Conservation (phyloP, 2,888 invertebrate species). For the Rhaphigaster nebulosa region DNA sequence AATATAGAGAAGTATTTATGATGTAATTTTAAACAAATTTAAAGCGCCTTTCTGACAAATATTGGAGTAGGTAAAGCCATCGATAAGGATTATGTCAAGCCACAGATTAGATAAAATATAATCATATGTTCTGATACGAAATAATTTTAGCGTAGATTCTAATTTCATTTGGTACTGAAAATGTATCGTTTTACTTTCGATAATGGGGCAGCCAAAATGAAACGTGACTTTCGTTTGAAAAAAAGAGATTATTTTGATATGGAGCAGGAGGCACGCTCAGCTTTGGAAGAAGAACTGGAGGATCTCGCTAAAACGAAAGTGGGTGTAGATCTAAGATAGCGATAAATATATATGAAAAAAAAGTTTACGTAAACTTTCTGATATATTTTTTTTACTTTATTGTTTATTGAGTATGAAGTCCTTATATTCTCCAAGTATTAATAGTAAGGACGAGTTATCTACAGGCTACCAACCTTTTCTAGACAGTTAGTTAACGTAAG, state of each 20-base stretch:
- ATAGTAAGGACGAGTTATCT: too few species aligned
- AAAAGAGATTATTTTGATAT: background rate
- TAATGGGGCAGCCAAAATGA: background rate
- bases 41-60: too few species aligned
- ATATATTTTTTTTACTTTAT: too few species aligned
- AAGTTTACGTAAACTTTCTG: too few species aligned
- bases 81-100: background rate
- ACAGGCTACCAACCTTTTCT: too few species aligned
- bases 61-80: background rate
- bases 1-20: too few species aligned
- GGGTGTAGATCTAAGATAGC: background rate
- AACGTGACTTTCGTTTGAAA: background rate
- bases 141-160: background rate
- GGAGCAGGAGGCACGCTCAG: background rate
- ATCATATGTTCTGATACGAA: conserved; percentile 2
- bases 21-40: too few species aligned
- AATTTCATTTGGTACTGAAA: background rate
- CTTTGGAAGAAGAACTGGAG: background rate
- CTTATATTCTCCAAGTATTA: too few species aligned
- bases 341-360: too few species aligned
- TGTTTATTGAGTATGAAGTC: too few species aligned
- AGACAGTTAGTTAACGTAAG: too few species aligned
- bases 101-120: background rate
- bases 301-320: background rate
- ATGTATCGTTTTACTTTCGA: conserved; percentile 20